A percentile compares a stretch with the other conserved stretches of the same genome.
phyloP scores from a whole-genome alignment of 2,797 vertebrate species.

The Acrossocheilus fasciatus region DNA sequence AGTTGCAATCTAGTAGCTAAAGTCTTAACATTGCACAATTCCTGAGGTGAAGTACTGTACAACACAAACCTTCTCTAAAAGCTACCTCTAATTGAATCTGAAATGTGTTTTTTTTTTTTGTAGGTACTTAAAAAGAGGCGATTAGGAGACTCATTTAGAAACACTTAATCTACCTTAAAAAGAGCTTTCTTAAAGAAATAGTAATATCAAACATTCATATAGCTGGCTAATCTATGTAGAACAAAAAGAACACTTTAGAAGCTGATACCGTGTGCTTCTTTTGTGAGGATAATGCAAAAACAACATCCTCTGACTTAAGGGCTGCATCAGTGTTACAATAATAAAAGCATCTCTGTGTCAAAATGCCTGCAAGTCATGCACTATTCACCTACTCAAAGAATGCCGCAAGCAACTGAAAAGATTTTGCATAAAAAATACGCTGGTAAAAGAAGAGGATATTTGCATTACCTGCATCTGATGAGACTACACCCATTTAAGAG shows the following conservation, averaged over 20 bases:
- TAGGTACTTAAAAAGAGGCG: not conserved
- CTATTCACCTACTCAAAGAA: conserved; percentile 31
- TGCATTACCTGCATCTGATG: conserved; percentile 89
- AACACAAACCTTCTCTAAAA: not conserved
- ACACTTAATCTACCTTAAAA: not conserved
- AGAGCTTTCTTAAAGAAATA: not conserved
- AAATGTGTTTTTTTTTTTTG: not conserved
- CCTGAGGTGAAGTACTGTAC: not conserved
- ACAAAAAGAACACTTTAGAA: not conserved
- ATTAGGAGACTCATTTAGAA: not conserved
- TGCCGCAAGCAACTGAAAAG: conserved; percentile 23
- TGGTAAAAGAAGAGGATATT: conserved; percentile 66
- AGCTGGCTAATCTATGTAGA: not conserved
- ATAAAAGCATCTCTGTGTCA: conserved; percentile 2
- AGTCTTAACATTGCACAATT: not conserved
- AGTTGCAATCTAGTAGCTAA: not conserved
- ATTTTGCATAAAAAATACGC: conserved; percentile 46
- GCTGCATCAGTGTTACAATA: not conserved
- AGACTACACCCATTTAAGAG: conserved; percentile 80
- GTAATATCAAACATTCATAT: not conserved
- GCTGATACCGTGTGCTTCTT: not conserved
- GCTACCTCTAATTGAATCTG: not conserved
- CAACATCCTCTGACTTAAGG: not conserved
- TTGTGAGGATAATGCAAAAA: not conserved
- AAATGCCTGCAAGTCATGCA: not conserved